Conservation (phyloP, 2,113 vertebrate genomes). For the Tetrao urogallus region DNA sequence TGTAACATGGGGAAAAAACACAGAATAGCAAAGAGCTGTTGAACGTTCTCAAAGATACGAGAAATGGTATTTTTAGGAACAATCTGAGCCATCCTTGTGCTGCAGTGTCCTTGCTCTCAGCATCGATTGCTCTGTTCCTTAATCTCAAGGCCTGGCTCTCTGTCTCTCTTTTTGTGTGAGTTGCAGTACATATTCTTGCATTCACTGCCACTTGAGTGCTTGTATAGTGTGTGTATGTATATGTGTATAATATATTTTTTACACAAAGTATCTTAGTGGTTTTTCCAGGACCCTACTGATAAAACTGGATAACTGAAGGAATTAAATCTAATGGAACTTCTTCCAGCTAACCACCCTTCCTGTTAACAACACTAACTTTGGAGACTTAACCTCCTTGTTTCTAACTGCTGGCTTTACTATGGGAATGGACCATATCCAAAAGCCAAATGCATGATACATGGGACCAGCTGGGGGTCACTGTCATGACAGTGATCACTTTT, state of each 20-base stretch:
- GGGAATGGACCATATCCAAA: background rate
- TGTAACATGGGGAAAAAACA: background rate
- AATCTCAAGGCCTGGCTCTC: too few species aligned
- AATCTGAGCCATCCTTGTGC: background rate
- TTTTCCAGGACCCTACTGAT: background rate
- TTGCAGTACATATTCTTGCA: background rate
- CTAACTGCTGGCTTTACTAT: rapidly evolving
- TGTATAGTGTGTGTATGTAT: too few species aligned
- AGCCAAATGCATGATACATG: background rate
- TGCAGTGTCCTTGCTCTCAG: rapidly evolving
- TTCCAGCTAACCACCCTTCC: background rate
- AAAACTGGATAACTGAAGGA: background rate
- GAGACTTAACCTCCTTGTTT: background rate
- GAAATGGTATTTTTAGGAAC: background rate
- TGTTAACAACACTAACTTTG: background rate
- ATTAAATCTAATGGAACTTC: background rate
- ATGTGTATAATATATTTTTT: too few species aligned
- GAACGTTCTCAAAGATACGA: background rate
- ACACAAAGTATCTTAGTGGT: background rate
- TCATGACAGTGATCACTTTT: background rate
- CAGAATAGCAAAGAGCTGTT: background rate
- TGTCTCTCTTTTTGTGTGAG: background rate
- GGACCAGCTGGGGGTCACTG: background rate
- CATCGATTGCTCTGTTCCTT: background rate
- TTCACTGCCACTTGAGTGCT: background rate